Evolutionary conservation across 1,140 invertebrate species (phyloP), one percentile per base, ranked within the genome.

Genomic region (Leptopilina boulardi): DNA sequence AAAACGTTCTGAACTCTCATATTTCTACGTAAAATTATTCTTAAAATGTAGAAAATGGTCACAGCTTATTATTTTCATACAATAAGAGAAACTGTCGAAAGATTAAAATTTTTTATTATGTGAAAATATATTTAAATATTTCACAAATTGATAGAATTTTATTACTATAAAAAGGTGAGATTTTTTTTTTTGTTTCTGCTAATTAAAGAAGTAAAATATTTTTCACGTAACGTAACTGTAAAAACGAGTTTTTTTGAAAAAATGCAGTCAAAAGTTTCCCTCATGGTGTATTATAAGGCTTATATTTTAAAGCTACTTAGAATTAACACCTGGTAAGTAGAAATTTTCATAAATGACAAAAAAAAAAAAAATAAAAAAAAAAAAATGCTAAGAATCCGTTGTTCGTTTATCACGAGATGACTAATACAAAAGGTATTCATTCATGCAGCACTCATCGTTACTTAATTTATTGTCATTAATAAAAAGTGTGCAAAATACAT

Each of bases 361-460:
- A 34, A 34, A 38, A 38, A 38, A 38, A 38, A 38, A 38, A 38
- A 38, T 30, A 30, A n/a, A n/a, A n/a, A n/a, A n/a, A n/a, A n/a
- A n/a, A n/a, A 73, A 47, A 23, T 56, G 19, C 54, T 66, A 66
- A 66, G 21, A 66, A 66, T 30, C 59, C 59, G 59, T 66, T 66
- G 26, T 66, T 66, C 26, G 13, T 26, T 66, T 66, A 66, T 66
- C 59, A 66, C n/a, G 18, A 72, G 66, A 81, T 78, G 77, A 81
- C 80, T 81, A 81, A 81, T 81, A 80, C 76, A 18, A 71, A 66
- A 66, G 59, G 59, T 30, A 66, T 66, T 66, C 59, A 66, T n/a
- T 30, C 59, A 30, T 30, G 26, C 59, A 30, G 23, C 59, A 66
- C 15, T 66, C 59, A 34, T 66, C 13, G 11, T 66, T 34, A 66